These are phyloP conservation scores for Zosterops hypoxanthus DNA, from an alignment of 2,113 vertebrate genomes.

Conservation along the genomic window DNA sequence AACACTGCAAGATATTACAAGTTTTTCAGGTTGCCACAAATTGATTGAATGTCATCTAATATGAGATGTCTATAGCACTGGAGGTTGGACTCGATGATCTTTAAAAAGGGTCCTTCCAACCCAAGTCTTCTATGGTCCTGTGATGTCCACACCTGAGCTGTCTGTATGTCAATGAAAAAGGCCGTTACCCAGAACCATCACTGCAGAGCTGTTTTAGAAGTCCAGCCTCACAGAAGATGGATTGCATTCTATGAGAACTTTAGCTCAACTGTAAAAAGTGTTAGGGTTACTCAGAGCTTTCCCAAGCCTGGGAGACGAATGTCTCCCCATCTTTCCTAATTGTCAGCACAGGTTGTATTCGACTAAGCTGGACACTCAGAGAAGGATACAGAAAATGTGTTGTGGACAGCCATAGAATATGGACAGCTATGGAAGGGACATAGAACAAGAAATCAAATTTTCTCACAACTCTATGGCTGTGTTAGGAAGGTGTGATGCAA, in stretches of 20 bases:
- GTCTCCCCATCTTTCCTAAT: not conserved
- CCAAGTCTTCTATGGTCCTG: not conserved
- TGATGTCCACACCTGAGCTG: not conserved
- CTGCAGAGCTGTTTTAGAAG: not conserved
- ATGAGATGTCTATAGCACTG: not conserved
- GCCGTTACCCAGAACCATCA: not conserved
- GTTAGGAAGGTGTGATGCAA: not conserved
- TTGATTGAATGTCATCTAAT: not conserved
- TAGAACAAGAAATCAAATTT: not conserved
- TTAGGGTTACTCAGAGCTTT: not conserved
- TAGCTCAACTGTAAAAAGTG: not conserved
- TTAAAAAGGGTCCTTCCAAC: not conserved
- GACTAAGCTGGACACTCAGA: not conserved
- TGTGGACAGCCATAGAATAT: not conserved
- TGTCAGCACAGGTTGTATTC: not conserved
- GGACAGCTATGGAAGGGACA: not conserved
- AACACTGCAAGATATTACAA: not conserved
- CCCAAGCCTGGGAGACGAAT: not conserved
- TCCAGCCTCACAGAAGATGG: not conserved
- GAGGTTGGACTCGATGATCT: not conserved
- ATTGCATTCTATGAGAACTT: not conserved
- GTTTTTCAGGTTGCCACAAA: not conserved
- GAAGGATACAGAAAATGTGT: not conserved
- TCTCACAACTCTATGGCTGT: accelerated
- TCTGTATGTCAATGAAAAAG: not conserved